A percentile compares a stretch with the other conserved stretches of the same genome.
phyloP scores from a whole-genome alignment of 2,113 vertebrate species.

The Mastomys natalensis region DNA sequence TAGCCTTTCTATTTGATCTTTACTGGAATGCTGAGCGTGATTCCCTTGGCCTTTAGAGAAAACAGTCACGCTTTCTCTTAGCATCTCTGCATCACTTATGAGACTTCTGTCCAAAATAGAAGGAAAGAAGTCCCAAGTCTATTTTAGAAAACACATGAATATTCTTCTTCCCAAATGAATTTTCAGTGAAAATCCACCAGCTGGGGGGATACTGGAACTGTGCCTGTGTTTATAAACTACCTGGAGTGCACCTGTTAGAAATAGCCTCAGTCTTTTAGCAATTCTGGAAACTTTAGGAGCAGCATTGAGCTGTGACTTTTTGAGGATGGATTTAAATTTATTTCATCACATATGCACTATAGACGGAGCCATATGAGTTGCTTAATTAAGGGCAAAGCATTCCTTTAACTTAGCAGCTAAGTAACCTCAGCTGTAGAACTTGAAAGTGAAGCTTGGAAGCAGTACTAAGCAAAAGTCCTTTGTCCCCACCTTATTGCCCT shows the following conservation, averaged over 20 bases:
- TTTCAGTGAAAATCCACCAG: slow-evolving; percentile 60
- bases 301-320: slow-evolving; percentile 26
- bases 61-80: neutral
- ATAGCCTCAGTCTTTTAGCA: slow-evolving; percentile 26
- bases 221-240: slow-evolving; percentile 49
- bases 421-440: neutral
- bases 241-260: slow-evolving; percentile 42
- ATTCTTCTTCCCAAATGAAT: slow-evolving; percentile 22
- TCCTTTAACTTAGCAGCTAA: slow-evolving; percentile 24
- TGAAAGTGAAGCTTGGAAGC: neutral
- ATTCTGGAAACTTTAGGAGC: slow-evolving; percentile 41
- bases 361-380: neutral
- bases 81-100: slow-evolving; percentile 27
- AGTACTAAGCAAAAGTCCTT: neutral
- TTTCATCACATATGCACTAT: neutral
- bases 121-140: slow-evolving; percentile 39
- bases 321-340: slow-evolving; percentile 19
- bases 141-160: slow-evolving; percentile 68
- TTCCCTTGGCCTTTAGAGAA: slow-evolving; percentile 44
- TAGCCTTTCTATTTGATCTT: neutral
- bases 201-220: slow-evolving; percentile 6
- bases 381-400: slow-evolving; percentile 9
- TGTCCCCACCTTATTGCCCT: neutral
- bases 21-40: neutral
- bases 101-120: slow-evolving; percentile 49